A percentile compares a stretch with the other conserved stretches of the same genome.
Evolutionary conservation across 2,888 invertebrate genomes (phyloP).

Genomic region (Cheilosia scutellata): DNA sequence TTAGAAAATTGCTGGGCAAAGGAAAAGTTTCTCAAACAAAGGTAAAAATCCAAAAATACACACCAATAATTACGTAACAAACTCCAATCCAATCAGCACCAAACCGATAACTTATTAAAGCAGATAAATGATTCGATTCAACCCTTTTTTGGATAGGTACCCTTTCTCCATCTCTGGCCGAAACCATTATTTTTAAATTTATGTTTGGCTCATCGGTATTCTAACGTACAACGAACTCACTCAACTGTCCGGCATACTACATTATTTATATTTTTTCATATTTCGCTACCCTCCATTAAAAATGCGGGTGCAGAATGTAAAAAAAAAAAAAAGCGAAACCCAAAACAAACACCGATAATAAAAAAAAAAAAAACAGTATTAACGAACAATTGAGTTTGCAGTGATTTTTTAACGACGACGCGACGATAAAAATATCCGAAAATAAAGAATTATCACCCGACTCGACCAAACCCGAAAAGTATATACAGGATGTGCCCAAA

Average conservation of each 20-base stretch:
- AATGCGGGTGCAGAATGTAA: background rate
- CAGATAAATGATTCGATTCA: too few species aligned
- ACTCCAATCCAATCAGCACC: too few species aligned
- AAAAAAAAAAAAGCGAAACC: constrained; percentile 10
- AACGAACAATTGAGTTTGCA: constrained; percentile 63
- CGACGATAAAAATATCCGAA: constrained; percentile 11
- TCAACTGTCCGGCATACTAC: constrained; percentile 12
- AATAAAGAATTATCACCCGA: constrained; percentile 22
- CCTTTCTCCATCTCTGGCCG: background rate
- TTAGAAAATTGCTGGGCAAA: too few species aligned
- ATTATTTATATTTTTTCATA: constrained; percentile 50
- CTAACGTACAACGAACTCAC: constrained; percentile 5
- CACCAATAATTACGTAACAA: too few species aligned
- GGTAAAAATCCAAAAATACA: too few species aligned
- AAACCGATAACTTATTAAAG: too few species aligned
- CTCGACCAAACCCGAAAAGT: background rate
- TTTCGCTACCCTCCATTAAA: constrained; percentile 50
- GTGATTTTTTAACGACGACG: constrained; percentile 60
- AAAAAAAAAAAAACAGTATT: constrained; percentile 20
- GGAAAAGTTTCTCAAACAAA: too few species aligned
- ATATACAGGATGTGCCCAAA: constrained; percentile 33
- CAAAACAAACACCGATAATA: background rate
- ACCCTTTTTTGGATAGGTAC: too few species aligned
- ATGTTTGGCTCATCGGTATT: background rate
- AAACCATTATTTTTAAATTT: background rate